Evolutionary conservation across 2,113 vertebrate genomes (phyloP).

Genomic region (Corythornis madagascariensis): DNA sequence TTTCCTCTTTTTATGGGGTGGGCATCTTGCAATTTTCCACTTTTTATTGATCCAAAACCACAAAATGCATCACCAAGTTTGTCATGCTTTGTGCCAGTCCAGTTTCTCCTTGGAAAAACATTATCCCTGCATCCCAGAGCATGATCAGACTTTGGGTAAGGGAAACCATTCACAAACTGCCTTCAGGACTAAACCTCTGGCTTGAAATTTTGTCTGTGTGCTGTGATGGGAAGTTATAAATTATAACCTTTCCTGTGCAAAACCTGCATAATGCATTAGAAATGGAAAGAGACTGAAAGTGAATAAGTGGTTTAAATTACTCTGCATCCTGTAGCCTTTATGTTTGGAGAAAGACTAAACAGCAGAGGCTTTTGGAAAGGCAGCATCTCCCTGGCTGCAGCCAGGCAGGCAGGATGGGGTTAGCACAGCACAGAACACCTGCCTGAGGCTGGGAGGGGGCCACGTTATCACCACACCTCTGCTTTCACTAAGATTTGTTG

Average conservation of each 20-base stretch:
- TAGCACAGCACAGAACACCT: background rate
- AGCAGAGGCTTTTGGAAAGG: background rate
- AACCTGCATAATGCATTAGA: background rate
- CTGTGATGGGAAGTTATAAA: background rate
- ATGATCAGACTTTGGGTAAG: background rate
- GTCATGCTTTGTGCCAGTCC: background rate
- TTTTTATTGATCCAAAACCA: background rate
- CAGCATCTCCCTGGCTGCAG: background rate
- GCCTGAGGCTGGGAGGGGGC: conserved; percentile 3
- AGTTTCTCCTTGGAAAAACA: background rate
- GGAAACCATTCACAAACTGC: background rate
- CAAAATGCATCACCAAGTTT: background rate
- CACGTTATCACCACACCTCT: conserved; percentile 8
- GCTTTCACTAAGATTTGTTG: conserved; percentile 45
- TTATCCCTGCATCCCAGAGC: background rate
- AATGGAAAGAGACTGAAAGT: background rate
- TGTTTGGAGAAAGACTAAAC: background rate
- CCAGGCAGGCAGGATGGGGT: background rate
- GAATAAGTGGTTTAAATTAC: background rate
- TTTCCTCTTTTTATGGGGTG: background rate
- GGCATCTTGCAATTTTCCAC: background rate
- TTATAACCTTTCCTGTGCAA: background rate
- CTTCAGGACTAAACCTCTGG: background rate
- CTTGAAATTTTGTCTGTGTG: background rate
- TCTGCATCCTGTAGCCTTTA: background rate